phyloP scores from a whole-genome alignment of 1,140 invertebrate genomes.

The Laupala kohalensis region DNA sequence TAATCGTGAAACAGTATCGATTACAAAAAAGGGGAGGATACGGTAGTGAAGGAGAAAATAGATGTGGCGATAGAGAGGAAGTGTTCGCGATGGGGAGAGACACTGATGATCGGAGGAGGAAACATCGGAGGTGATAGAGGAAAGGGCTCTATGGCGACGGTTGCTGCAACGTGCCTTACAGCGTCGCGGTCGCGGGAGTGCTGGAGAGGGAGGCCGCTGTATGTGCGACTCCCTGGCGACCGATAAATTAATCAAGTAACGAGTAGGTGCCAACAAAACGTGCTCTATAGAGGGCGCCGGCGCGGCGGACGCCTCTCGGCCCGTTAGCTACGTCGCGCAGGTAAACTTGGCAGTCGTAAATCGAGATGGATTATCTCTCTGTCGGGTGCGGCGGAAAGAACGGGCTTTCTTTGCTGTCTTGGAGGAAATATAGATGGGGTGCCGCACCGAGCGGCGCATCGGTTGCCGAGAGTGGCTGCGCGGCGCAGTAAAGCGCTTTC shows the following conservation, averaged over 20 bases:
- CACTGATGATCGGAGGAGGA: no score
- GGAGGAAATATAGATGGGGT: no score
- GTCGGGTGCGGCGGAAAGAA: slow-evolving; percentile 5
- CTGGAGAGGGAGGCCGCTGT: neutral
- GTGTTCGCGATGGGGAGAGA: no score
- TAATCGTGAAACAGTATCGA: no score
- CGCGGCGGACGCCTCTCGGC: neutral
- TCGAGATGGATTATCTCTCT: slow-evolving; percentile 15
- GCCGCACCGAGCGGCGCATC: no score
- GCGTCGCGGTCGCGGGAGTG: neutral
- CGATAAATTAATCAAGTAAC: slow-evolving; percentile 16
- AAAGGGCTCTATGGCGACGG: neutral
- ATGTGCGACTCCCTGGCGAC: slow-evolving; percentile 12
- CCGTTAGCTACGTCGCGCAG: neutral
- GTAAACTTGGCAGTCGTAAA: slow-evolving; percentile 12
- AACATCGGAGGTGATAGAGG: no score
- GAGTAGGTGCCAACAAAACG: slow-evolving; percentile 11
- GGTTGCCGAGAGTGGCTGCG: no score
- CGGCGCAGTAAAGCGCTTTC: no score
- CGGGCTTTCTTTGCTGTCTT: no score
- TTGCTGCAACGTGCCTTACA: neutral
- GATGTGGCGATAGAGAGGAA: no score
- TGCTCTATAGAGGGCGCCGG: neutral
- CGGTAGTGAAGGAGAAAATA: no score
- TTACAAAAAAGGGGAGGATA: no score